Evolutionary conservation across 2,113 vertebrate species (phyloP), one percentile per base, ranked within the genome.

Genomic region (Neogale vison): DNA sequence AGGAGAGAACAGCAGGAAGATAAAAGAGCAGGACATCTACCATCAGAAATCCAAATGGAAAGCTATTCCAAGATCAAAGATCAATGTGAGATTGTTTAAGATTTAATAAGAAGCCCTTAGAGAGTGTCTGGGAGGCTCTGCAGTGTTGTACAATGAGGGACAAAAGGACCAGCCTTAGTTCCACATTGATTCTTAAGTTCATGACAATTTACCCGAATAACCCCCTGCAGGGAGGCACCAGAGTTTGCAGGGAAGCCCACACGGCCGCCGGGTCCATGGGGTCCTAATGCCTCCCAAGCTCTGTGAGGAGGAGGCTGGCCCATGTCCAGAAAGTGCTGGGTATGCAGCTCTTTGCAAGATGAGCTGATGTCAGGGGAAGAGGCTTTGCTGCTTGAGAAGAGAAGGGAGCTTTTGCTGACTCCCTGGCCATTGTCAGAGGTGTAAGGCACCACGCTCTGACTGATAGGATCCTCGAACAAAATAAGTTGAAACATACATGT

Each of bases 1-100:
- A 88, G 80, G 57, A 91, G 61, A 96, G 36, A 82, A 88, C 23
- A 90, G 83, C 36, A 85, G n/a, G 84, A 92, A 71, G 59, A n/a
- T 34, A 50, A 84, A 89, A 89, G 36, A 61, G 50, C 29, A 79
- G 61, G 31, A 34, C 79, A 61, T 23, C 52, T 67, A 24, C 21
- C 17, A 42, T 24, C 7, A 4, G 83, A 83, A 77, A 87, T 84
- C 26, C 31, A 31, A 69, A 29, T 18, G 52, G 65, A 72, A 97
- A 93, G 69, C 21, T 23, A 4, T 6, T 9, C 10, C 20, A 23
- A 36, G 67, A 61, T 63, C 23, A 50, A n/a, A 76, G 67, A 55
- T 80, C 9, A 21, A 14, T 90, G 18, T 87, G 39, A 61, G 6
- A 84, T 83, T 57, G 42, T 81, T 89, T 67, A 89, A 90, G 39